These are phyloP conservation scores for Corythoichthys haematopterus DNA, from an alignment of 2,113 vertebrate species.

Conservation along the genomic window DNA sequence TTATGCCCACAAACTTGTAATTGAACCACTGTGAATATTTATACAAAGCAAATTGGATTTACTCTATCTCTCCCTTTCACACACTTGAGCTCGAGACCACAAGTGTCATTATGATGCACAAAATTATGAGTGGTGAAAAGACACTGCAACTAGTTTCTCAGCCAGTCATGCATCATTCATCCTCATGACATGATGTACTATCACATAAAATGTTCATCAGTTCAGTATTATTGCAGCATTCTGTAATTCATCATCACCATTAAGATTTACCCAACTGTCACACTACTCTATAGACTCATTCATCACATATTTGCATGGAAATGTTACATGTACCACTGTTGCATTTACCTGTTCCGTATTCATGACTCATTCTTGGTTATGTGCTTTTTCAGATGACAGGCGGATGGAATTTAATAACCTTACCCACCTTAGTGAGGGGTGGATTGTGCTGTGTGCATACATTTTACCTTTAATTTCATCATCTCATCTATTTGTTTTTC, in stretches of 20 bases:
- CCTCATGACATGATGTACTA: slow-evolving; percentile 48
- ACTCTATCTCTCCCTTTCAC: background rate
- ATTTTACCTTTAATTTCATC: background rate
- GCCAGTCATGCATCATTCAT: slow-evolving; percentile 35
- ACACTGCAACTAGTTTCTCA: background rate
- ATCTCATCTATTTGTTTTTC: background rate
- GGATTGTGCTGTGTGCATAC: background rate
- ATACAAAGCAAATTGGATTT: slow-evolving; percentile 18
- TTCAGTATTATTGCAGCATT: slow-evolving; percentile 54
- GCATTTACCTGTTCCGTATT: background rate
- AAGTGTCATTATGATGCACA: slow-evolving; percentile 31
- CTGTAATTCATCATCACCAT: slow-evolving; percentile 54
- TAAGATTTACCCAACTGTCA: slow-evolving; percentile 66
- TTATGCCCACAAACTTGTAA: slow-evolving; percentile 31
- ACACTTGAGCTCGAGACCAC: slow-evolving; percentile 10
- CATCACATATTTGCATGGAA: slow-evolving; percentile 51
- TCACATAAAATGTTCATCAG: slow-evolving; percentile 56
- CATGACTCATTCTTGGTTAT: slow-evolving; percentile 5
- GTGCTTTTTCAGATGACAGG: slow-evolving; percentile 12
- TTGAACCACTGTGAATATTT: slow-evolving; percentile 36
- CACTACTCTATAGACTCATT: slow-evolving; percentile 46
- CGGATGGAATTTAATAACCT: slow-evolving; percentile 2
- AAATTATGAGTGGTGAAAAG: slow-evolving; percentile 8
- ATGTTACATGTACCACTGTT: slow-evolving; percentile 28
- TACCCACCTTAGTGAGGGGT: slow-evolving; percentile 4